Evolutionary conservation across 2,888 invertebrate species (phyloP), one percentile per base, ranked within the genome.

Genomic region (Athalia cordata): DNA sequence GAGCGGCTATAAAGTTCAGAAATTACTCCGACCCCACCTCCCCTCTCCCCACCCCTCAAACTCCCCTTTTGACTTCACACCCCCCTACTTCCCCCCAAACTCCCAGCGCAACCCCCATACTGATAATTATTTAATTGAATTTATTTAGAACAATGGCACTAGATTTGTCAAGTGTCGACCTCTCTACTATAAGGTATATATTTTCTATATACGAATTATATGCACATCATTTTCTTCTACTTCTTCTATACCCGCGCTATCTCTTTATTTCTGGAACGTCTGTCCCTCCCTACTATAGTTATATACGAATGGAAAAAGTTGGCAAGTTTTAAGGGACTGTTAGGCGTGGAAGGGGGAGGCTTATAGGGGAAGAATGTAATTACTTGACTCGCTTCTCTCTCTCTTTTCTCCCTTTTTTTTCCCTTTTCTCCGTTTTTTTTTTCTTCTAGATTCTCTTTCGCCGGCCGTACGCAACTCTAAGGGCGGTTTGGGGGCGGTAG

Each of bases 121-220:
- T 29, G 84, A 86, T 89, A 89, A 89, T 89, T 89, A 85, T 89
- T 88, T 89, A 89, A 89, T 89, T 87, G 87, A 87, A 89, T 89
- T 87, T 87, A 86, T 87, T 49, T 8, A 70, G 29, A 29, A 72
- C 72, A 72, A 72, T 59, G 72, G 13, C 43, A 72, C 59, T 59
- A 75, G 75, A 75, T 75, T 75, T 75, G 75, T 61, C 75, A 64
- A 75, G 29, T 75, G 75, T 75, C 75, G 2, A 29, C 29, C 29
- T 29, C 2, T 0, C 29, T 29, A 2, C 29, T 13, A 61, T 13
- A 67, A 55, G n/a, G n/a, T 4, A 55, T 4, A 55, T 29, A 29
- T 29, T 29, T 29, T 29, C 29, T 29, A 29, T 29, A 2, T 29
- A 29, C 29, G 29, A 29, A 55, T 55, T 55, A 55, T n/a, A 55